A percentile compares a stretch with the other conserved stretches of the same genome.
Evolutionary conservation across 2,797 vertebrate genomes (phyloP).

Genomic region (Alectoris magna): DNA sequence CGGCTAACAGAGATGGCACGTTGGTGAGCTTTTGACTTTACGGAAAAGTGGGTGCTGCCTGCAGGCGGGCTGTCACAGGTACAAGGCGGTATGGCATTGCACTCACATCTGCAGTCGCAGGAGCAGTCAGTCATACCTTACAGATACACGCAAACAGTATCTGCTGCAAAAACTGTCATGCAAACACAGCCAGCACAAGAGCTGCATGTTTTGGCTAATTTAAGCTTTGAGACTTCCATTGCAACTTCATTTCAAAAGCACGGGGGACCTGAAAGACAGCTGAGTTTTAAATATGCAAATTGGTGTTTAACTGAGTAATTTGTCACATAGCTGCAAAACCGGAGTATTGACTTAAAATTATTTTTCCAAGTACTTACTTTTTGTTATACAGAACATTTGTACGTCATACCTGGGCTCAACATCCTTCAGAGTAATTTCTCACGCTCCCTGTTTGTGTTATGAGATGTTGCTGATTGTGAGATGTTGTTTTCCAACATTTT

Average conservation of each 20-base stretch:
- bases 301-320: neutral
- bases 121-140: neutral
- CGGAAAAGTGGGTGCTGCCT: neutral
- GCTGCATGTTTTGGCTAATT: neutral
- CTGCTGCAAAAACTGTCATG: neutral
- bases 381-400: neutral
- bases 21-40: neutral
- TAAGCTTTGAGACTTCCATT: neutral
- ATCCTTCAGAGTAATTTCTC: neutral
- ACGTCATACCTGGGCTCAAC: neutral
- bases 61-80: neutral
- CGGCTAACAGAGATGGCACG: neutral
- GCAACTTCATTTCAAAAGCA: neutral
- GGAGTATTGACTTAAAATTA: neutral
- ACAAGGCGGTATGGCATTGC: neutral
- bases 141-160: no score
- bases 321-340: neutral
- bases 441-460: fast-evolving
- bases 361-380: neutral
- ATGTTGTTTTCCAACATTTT: neutral
- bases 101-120: neutral
- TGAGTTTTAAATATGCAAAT: neutral
- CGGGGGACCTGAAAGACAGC: neutral
- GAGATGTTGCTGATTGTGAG: neutral
- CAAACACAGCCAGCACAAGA: fast-evolving